phyloP scores from a whole-genome alignment of 2,888 invertebrate species.

The Ormyrus rosae region DNA sequence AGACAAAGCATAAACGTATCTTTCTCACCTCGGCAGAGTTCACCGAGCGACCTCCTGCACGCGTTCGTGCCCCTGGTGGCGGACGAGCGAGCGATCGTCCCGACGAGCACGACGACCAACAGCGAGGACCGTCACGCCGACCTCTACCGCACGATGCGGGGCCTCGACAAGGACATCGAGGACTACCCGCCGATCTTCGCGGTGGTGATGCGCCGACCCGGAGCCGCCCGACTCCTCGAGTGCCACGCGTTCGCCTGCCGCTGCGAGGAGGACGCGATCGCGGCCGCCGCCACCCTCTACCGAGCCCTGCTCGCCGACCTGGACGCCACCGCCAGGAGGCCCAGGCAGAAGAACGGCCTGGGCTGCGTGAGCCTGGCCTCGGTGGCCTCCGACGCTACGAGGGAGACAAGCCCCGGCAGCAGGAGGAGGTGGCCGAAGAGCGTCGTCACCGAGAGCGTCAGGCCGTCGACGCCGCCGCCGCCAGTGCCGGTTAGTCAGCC shows the following conservation, averaged over 20 bases:
- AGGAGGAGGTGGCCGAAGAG: slow-evolving; percentile 45
- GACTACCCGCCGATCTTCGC: slow-evolving; percentile 91
- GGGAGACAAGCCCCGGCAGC: slow-evolving; percentile 61
- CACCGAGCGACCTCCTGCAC: slow-evolving; percentile 77
- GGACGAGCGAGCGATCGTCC: slow-evolving; percentile 80
- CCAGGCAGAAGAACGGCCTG: slow-evolving; percentile 84
- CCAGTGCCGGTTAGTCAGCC: slow-evolving; percentile 53
- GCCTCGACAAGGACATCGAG: slow-evolving; percentile 69
- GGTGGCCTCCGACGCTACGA: slow-evolving; percentile 66
- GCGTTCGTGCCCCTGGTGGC: slow-evolving; percentile 87
- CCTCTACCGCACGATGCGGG: slow-evolving; percentile 74
- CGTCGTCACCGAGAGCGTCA: slow-evolving; percentile 18
- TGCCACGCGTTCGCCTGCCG: slow-evolving; percentile 95
- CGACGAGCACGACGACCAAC: slow-evolving; percentile 65
- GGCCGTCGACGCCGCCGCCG: slow-evolving; percentile 54
- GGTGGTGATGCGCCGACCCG: slow-evolving; percentile 90
- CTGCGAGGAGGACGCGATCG: slow-evolving; percentile 92
- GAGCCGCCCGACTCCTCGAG: slow-evolving; percentile 87
- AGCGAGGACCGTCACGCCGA: slow-evolving; percentile 77
- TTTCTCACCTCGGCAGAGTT: too few relatives aligned
- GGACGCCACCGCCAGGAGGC: slow-evolving; percentile 77
- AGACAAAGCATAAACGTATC: too few relatives aligned
- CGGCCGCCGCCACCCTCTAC: slow-evolving; percentile 93
- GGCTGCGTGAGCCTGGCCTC: slow-evolving; percentile 85
- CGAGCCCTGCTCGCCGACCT: slow-evolving; percentile 86